phyloP scores from a whole-genome alignment of 2,888 invertebrate species.

The Tetropium fuscum region DNA sequence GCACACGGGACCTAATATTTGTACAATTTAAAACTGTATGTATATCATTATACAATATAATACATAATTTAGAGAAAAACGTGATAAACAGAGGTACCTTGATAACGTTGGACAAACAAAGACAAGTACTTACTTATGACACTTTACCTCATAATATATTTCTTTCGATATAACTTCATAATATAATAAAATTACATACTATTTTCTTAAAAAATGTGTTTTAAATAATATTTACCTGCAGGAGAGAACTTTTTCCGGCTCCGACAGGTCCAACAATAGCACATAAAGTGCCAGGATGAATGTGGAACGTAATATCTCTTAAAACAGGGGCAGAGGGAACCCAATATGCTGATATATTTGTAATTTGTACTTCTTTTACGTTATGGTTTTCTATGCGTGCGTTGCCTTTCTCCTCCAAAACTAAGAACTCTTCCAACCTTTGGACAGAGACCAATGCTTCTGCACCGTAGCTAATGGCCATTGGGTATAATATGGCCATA shows the following conservation, averaged over 20 bases:
- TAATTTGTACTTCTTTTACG: conserved; percentile 48
- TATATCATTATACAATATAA: too few relatives aligned
- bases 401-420: conserved; percentile 69
- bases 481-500: conserved; percentile 72
- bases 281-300: conserved; percentile 69
- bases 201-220: too few relatives aligned
- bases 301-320: conserved; percentile 64
- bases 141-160: too few relatives aligned
- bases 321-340: conserved; percentile 40
- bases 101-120: too few relatives aligned
- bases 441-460: conserved; percentile 70
- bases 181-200: too few relatives aligned
- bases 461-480: conserved; percentile 70
- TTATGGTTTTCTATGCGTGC: conserved; percentile 32
- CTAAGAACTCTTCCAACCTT: conserved; percentile 70
- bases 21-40: too few relatives aligned
- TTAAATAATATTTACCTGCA: conserved; percentile 58
- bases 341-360: conserved; percentile 56
- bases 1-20: too few relatives aligned
- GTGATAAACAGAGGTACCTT: too few relatives aligned
- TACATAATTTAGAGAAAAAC: too few relatives aligned
- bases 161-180: too few relatives aligned
- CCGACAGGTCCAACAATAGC: conserved; percentile 92
- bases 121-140: too few relatives aligned
- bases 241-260: conserved; percentile 78